Percentiles rank a stretch among this genome's conserved stretches.
Evolutionary conservation across 2,888 invertebrate genomes (phyloP).

Genomic region (Phortica okadai): DNA sequence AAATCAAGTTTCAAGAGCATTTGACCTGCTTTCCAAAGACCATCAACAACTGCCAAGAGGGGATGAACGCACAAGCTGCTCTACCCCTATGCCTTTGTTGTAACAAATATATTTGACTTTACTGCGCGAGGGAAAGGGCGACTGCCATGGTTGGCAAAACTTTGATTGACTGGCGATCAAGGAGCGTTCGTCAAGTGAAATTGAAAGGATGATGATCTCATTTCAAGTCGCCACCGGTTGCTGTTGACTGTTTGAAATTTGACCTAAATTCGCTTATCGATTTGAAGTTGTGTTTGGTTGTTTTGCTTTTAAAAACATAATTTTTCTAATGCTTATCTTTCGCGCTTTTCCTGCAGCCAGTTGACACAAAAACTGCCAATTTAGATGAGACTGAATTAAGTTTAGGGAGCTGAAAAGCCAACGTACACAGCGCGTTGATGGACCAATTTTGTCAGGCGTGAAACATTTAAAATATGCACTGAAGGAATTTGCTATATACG

Average conservation of each 20-base stretch:
- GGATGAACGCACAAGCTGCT: too few species aligned
- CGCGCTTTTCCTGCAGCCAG: background rate
- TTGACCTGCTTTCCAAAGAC: conserved; percentile 7
- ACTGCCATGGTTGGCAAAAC: background rate
- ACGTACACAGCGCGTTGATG: conserved; percentile 32
- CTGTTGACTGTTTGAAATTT: background rate
- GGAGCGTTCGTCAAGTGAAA: background rate
- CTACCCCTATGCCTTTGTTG: too few species aligned
- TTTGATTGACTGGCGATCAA: background rate
- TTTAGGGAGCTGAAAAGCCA: conserved; percentile 31
- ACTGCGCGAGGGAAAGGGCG: too few species aligned
- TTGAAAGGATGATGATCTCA: conserved; percentile 5
- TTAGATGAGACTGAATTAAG: conserved; percentile 50
- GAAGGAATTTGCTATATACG: background rate
- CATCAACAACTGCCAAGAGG: too few species aligned
- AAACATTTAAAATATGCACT: conserved; percentile 4
- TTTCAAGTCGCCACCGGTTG: background rate
- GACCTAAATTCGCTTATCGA: conserved; percentile 26
- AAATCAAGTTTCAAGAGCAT: conserved; percentile 16
- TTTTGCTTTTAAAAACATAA: background rate
- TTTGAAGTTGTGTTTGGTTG: background rate
- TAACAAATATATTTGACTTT: too few species aligned
- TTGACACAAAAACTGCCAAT: conserved; percentile 57
- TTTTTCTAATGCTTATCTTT: background rate
- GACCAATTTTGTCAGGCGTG: conserved; percentile 33